Conservation (phyloP, 2,888 invertebrate genomes). For the Desoria tigrina region DNA sequence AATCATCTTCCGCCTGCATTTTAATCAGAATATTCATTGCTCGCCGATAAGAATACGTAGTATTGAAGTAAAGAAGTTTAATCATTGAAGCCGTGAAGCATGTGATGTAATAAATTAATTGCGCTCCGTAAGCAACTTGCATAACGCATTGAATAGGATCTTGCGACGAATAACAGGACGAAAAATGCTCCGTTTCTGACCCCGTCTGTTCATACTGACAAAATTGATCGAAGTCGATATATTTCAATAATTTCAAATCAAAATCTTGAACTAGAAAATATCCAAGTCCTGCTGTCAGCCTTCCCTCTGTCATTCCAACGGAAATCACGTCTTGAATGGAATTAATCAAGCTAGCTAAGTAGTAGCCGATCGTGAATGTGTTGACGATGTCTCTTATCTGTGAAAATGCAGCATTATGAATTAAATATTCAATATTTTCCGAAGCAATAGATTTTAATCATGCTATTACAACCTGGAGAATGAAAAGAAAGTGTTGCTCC, state of each 20-base stretch:
- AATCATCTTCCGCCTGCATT: neutral
- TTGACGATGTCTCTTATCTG: conserved; percentile 4
- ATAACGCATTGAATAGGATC: neutral
- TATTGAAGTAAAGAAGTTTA: conserved; percentile 26
- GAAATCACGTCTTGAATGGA: neutral
- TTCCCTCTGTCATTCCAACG: neutral
- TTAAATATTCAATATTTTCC: neutral
- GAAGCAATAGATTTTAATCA: neutral
- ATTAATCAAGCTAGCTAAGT: neutral
- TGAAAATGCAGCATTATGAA: neutral
- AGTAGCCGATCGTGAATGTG: neutral
- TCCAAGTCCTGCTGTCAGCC: conserved; percentile 1
- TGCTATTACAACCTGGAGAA: neutral
- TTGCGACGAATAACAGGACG: too few relatives aligned
- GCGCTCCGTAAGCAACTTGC: conserved; percentile 7
- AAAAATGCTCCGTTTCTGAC: too few relatives aligned
- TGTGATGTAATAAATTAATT: conserved; percentile 13
- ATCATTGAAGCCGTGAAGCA: conserved; percentile 10
- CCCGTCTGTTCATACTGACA: too few relatives aligned
- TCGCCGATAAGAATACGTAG: conserved; percentile 15
- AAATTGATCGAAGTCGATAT: too few relatives aligned
- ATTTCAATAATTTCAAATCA: too few relatives aligned
- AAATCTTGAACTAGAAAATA: too few relatives aligned
- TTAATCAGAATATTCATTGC: conserved; percentile 20
- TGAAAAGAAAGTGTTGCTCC: neutral